Percentiles rank a stretch among this genome's conserved stretches.
These are phyloP conservation scores for Phrynocephalus forsythii DNA, from an alignment of 2,797 vertebrate species.

Conservation along the genomic window DNA sequence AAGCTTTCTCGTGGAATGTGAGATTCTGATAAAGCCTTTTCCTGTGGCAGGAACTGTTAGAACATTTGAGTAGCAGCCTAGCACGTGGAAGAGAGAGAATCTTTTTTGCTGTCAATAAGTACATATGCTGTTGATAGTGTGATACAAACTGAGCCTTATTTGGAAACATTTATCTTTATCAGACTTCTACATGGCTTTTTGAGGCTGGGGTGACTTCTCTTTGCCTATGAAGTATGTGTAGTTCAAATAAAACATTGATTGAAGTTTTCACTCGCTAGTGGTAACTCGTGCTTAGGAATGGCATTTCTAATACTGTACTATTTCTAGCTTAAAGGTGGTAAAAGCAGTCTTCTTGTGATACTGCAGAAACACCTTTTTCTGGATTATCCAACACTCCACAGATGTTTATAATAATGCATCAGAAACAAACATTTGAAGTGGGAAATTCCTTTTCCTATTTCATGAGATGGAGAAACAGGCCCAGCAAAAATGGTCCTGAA, in stretches of 20 bases:
- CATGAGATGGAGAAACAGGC: background rate
- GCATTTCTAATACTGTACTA: background rate
- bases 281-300: background rate
- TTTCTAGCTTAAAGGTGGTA: background rate
- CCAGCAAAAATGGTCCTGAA: background rate
- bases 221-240: background rate
- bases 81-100: background rate
- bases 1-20: background rate
- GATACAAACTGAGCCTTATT: background rate
- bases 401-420: background rate
- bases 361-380: background rate
- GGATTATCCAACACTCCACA: background rate
- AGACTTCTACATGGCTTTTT: background rate
- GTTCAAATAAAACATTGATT: background rate
- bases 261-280: background rate
- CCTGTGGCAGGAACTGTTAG: background rate
- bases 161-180: background rate
- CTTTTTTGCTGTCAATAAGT: conserved; percentile 18
- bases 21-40: background rate
- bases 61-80: background rate
- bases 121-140: background rate
- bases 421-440: background rate
- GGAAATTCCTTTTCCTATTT: background rate
- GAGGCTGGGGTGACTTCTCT: background rate
- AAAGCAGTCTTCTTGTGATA: background rate